Conservation (phyloP, 2,888 invertebrate species). For the Agriopis leucophaearia region DNA sequence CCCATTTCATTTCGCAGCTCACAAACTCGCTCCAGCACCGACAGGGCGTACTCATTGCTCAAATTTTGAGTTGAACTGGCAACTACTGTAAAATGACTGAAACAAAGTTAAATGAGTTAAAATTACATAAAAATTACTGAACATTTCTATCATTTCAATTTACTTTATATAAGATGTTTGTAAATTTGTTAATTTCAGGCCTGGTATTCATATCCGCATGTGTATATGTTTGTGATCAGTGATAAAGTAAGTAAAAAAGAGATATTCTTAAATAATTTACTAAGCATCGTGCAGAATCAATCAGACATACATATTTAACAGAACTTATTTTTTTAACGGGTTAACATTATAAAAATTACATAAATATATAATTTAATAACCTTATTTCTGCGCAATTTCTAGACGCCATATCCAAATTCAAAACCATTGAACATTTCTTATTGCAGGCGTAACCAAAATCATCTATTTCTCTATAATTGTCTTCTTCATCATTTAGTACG, state of each 20-base stretch:
- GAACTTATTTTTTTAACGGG: too few species aligned
- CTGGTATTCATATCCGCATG: too few species aligned
- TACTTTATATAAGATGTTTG: too few species aligned
- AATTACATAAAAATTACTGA: too few species aligned
- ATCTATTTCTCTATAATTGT: slow-evolving; percentile 32
- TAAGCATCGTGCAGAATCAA: too few species aligned
- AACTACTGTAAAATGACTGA: slow-evolving; percentile 36
- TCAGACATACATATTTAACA: too few species aligned
- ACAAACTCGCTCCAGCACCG: slow-evolving; percentile 36
- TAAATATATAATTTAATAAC: slow-evolving; percentile 48
- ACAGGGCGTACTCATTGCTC: slow-evolving; percentile 35
- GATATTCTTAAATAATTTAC: too few species aligned
- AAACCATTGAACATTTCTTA: slow-evolving; percentile 52
- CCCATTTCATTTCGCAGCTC: slow-evolving; percentile 40
- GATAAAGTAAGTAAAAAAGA: too few species aligned
- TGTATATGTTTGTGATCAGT: background rate
- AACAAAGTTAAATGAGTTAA: slow-evolving; percentile 24
- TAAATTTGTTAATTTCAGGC: too few species aligned
- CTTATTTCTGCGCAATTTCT: slow-evolving; percentile 60
- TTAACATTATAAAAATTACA: too few species aligned
- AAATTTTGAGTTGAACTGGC: slow-evolving; percentile 25
- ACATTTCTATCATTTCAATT: too few species aligned
- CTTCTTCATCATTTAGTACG: slow-evolving; percentile 42
- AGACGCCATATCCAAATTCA: slow-evolving; percentile 63
- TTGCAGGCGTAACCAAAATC: slow-evolving; percentile 46